phyloP scores from a whole-genome alignment of 2,888 invertebrate genomes.

The Aspidiotus destructor region DNA sequence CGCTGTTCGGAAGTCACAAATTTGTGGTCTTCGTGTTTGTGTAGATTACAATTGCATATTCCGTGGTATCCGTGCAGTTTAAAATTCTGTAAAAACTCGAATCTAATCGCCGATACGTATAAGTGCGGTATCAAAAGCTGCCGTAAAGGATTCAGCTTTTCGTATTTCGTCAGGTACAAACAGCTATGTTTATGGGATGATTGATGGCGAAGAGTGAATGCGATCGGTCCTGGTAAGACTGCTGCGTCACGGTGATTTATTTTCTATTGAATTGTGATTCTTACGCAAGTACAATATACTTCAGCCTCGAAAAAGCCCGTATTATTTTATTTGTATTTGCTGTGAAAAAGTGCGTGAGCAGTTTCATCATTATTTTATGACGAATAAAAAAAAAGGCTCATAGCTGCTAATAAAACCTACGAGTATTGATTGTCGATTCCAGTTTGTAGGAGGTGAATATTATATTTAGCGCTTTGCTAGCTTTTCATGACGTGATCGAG shows the following conservation, averaged over 20 bases:
- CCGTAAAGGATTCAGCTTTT: constrained; percentile 76
- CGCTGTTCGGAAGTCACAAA: constrained; percentile 41
- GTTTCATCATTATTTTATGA: too few relatives aligned
- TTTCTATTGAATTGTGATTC: not conserved
- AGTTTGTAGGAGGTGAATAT: too few relatives aligned
- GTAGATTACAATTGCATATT: constrained; percentile 77
- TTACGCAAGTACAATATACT: not conserved
- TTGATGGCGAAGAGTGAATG: constrained; percentile 44
- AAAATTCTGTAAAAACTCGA: constrained; percentile 81
- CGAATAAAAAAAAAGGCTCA: too few relatives aligned
- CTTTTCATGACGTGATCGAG: too few relatives aligned
- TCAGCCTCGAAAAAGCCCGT: not conserved
- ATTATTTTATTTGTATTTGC: too few relatives aligned
- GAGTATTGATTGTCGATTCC: too few relatives aligned
- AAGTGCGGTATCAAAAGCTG: constrained; percentile 94
- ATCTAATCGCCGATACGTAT: constrained; percentile 43
- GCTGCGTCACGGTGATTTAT: not conserved
- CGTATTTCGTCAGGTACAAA: constrained; percentile 73
- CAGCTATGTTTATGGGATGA: constrained; percentile 73
- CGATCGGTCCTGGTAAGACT: not conserved
- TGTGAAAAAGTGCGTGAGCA: too few relatives aligned
- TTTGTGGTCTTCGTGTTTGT: constrained; percentile 65
- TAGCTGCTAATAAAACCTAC: too few relatives aligned
- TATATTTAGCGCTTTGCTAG: too few relatives aligned
- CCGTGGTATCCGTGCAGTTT: constrained; percentile 95